Conservation (phyloP, 2,113 vertebrate genomes). For the Pao palembangensis region DNA sequence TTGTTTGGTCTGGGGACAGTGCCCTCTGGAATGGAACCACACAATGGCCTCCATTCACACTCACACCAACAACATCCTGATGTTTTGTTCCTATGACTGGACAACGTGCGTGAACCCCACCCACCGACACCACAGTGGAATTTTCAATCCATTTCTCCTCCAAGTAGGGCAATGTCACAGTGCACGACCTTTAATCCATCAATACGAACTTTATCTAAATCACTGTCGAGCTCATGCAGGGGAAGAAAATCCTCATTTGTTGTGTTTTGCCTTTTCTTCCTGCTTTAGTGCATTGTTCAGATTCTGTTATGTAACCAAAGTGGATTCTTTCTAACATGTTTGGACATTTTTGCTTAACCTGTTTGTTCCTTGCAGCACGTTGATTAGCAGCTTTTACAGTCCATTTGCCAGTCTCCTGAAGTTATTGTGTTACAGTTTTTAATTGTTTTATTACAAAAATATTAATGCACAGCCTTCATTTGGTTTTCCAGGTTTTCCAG, state of each 20-base stretch:
- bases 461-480: not conserved
- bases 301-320: conserved; percentile 45
- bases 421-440: not conserved
- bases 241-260: conserved; percentile 5
- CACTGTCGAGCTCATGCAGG: not conserved
- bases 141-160: conserved; percentile 16
- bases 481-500: conserved; percentile 75
- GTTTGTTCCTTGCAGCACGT: conserved; percentile 21
- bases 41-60: conserved; percentile 64
- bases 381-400: not conserved
- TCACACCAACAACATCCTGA: conserved; percentile 43
- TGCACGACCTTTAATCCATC: not conserved
- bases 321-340: conserved; percentile 31
- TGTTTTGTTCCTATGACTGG: conserved; percentile 49
- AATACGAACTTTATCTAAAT: not conserved
- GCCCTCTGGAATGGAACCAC: conserved; percentile 28
- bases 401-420: not conserved
- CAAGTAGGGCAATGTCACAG: not conserved
- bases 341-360: conserved; percentile 27
- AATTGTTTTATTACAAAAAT: not conserved
- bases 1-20: conserved; percentile 54
- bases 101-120: conserved; percentile 41
- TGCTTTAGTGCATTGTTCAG: conserved; percentile 2
- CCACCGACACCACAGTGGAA: conserved; percentile 17
- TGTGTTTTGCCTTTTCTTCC: conserved; percentile 12